Conservation (phyloP, 2,113 vertebrate species). For the Mustela lutreola region DNA sequence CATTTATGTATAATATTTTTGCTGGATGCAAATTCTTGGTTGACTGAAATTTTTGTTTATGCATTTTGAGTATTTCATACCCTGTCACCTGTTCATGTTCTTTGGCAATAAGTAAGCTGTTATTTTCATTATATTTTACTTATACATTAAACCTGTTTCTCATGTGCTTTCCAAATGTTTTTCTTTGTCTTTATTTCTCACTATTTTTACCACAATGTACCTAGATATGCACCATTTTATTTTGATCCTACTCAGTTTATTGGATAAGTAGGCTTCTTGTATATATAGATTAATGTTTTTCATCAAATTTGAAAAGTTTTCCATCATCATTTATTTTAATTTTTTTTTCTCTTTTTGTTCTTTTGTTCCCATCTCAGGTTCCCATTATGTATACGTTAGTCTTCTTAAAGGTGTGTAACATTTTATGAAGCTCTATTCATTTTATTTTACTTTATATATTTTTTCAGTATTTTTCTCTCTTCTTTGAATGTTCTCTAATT, state of each 20-base stretch:
- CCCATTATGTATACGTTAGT: background rate
- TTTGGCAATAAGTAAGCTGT: background rate
- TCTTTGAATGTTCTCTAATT: background rate
- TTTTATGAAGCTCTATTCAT: background rate
- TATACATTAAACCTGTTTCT: background rate
- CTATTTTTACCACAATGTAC: background rate
- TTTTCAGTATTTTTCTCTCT: background rate
- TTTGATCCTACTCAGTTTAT: background rate
- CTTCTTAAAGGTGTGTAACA: background rate
- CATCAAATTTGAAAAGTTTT: background rate
- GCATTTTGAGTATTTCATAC: background rate
- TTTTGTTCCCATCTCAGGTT: background rate
- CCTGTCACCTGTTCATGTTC: background rate
- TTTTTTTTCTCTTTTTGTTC: background rate
- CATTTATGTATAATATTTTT: background rate
- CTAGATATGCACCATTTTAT: background rate
- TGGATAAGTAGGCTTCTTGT: background rate
- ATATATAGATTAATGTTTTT: background rate
- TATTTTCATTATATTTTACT: background rate
- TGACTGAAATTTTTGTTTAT: background rate
- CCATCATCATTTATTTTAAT: background rate
- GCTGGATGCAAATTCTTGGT: background rate
- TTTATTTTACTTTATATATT: background rate
- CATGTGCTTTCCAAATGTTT: background rate
- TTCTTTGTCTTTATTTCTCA: background rate